These are phyloP conservation scores for Pseudomyrmex dendroicus DNA, from an alignment of 1,140 invertebrate species.

Conservation along the genomic window DNA sequence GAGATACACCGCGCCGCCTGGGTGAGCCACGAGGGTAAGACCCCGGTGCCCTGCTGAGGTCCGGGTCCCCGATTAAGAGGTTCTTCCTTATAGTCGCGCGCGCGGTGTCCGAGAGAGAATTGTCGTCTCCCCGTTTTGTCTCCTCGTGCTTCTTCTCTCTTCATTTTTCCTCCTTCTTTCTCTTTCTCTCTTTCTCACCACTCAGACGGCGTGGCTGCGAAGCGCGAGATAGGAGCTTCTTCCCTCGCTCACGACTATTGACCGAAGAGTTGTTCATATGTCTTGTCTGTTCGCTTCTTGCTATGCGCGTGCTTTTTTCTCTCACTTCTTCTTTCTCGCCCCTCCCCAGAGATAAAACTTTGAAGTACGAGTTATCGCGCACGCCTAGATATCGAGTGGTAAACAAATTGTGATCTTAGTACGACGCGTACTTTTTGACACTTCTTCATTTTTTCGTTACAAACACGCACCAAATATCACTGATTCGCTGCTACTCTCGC, in stretches of 20 bases:
- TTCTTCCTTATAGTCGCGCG: slow-evolving; percentile 78
- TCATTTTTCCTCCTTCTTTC: neutral
- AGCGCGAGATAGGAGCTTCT: slow-evolving; percentile 63
- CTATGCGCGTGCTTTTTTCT: neutral
- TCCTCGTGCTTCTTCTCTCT: slow-evolving; percentile 32
- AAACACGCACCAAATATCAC: neutral
- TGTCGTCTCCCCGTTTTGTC: slow-evolving; percentile 32
- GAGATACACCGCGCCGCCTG: slow-evolving; percentile 73
- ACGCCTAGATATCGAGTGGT: slow-evolving; percentile 3
- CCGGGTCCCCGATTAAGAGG: slow-evolving; percentile 79
- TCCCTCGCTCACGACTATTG: slow-evolving; percentile 34
- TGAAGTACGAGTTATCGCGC: neutral
- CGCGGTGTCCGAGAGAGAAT: slow-evolving; percentile 58
- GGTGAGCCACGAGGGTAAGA: slow-evolving; percentile 73
- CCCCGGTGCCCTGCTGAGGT: slow-evolving; percentile 77
- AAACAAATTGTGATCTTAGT: neutral
- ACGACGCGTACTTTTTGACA: neutral
- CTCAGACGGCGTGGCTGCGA: slow-evolving; percentile 78
- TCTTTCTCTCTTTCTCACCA: slow-evolving; percentile 8
- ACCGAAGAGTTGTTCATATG: slow-evolving; percentile 12
- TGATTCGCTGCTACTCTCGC: neutral
- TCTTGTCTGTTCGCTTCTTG: slow-evolving; percentile 20
- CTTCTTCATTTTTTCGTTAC: neutral
- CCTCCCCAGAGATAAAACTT: neutral
- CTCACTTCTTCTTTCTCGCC: neutral